These are phyloP conservation scores for Chironomus tepperi DNA, from an alignment of 1,140 invertebrate genomes.

Conservation along the genomic window DNA sequence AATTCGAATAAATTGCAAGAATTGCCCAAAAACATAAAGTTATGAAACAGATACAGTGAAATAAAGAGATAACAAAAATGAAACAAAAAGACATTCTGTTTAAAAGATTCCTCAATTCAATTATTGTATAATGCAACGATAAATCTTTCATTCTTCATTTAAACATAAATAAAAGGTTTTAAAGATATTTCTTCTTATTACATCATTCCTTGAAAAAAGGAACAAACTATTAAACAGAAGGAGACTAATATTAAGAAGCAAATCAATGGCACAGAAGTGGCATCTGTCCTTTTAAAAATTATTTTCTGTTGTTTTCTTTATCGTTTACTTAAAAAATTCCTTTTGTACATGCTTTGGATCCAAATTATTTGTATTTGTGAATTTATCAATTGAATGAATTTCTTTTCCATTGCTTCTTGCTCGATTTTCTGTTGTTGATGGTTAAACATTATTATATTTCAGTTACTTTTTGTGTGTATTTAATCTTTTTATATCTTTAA, in stretches of 20 bases:
- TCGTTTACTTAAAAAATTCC: background rate
- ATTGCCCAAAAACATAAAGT: too few species aligned
- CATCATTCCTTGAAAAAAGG: background rate
- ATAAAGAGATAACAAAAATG: too few species aligned
- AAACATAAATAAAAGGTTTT: background rate
- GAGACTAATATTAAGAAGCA: background rate
- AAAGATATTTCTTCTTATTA: background rate
- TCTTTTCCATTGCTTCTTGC: background rate
- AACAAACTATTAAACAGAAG: background rate
- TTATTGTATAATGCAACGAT: conserved; percentile 18
- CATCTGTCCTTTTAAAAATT: conserved; percentile 10
- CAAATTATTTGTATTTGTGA: background rate
- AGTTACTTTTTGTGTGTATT: background rate
- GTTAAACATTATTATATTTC: background rate
- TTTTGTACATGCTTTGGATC: background rate
- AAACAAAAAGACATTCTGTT: background rate
- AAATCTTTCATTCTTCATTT: conserved; percentile 15
- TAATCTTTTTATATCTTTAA: background rate
- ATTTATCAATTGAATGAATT: conserved; percentile 16
- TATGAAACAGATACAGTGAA: too few species aligned
- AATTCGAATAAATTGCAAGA: too few species aligned
- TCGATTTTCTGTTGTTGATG: background rate
- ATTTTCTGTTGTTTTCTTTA: background rate
- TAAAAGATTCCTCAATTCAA: conserved; percentile 20
- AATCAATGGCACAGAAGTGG: background rate